Conservation (phyloP, 2,113 vertebrate species). For the Morone chrysops region DNA sequence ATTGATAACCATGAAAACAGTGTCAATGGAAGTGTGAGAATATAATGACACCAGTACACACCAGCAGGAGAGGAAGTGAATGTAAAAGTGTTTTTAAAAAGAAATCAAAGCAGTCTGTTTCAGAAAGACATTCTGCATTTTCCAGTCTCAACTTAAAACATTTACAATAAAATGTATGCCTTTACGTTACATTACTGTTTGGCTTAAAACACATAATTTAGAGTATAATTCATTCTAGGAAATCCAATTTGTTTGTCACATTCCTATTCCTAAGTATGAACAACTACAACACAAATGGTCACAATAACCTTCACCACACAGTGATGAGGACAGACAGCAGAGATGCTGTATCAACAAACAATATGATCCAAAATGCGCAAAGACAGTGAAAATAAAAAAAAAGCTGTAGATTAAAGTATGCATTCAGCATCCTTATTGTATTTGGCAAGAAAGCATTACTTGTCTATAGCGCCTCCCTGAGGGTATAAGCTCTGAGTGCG, state of each 20-base stretch:
- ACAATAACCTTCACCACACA: not conserved
- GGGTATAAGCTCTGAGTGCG: not conserved
- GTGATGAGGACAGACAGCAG: no score
- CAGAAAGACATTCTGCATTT: not conserved
- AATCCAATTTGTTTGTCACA: not conserved
- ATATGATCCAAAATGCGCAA: no score
- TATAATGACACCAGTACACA: not conserved
- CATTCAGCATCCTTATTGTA: not conserved
- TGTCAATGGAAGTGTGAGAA: no score
- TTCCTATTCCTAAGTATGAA: not conserved
- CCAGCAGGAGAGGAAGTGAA: not conserved
- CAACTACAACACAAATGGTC: not conserved
- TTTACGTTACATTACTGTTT: not conserved
- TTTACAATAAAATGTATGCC: not conserved
- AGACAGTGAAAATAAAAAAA: no score
- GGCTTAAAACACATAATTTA: no score
- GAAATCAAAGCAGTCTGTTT: no score
- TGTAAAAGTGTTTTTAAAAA: no score
- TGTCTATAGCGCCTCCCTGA: not conserved
- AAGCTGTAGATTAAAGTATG: no score
- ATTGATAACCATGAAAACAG: not conserved
- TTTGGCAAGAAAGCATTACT: not conserved
- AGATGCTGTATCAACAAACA: no score
- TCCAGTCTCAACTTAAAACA: not conserved
- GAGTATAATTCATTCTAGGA: not conserved